Conservation (phyloP, 2,888 invertebrate genomes). For the Plagiodera versicolora region DNA sequence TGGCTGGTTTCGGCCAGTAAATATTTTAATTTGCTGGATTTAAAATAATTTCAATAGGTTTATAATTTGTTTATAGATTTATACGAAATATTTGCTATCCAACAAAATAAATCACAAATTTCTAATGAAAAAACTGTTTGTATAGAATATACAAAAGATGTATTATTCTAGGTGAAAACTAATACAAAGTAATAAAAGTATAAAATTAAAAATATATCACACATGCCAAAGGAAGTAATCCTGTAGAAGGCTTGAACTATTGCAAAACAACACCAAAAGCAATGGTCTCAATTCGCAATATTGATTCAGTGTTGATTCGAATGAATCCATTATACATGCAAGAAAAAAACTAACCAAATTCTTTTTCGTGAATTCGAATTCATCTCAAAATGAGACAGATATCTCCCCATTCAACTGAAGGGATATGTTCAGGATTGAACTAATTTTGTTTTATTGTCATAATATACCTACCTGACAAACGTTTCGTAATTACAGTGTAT, state of each 20-base stretch:
- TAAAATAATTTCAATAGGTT: neutral
- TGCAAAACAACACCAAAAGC: neutral
- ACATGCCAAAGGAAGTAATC: neutral
- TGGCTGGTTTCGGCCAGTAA: neutral
- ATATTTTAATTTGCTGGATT: neutral
- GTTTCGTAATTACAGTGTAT: too few species aligned
- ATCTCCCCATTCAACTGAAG: too few species aligned
- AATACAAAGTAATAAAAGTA: neutral
- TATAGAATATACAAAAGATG: neutral
- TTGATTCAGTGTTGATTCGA: neutral
- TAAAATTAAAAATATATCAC: slow-evolving; percentile 1
- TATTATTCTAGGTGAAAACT: neutral
- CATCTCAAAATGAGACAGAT: too few species aligned
- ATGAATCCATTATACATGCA: neutral
- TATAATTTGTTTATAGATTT: neutral
- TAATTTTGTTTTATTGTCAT: too few species aligned
- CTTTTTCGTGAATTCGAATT: too few species aligned
- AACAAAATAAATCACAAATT: neutral
- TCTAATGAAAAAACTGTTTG: neutral
- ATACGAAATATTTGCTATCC: neutral
- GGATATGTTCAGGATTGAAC: too few species aligned
- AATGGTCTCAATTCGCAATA: neutral
- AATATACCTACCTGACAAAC: too few species aligned
- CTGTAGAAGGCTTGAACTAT: neutral
- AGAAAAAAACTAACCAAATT: neutral